Conservation (phyloP, 2,797 vertebrate species). For the Psittacula echo region DNA sequence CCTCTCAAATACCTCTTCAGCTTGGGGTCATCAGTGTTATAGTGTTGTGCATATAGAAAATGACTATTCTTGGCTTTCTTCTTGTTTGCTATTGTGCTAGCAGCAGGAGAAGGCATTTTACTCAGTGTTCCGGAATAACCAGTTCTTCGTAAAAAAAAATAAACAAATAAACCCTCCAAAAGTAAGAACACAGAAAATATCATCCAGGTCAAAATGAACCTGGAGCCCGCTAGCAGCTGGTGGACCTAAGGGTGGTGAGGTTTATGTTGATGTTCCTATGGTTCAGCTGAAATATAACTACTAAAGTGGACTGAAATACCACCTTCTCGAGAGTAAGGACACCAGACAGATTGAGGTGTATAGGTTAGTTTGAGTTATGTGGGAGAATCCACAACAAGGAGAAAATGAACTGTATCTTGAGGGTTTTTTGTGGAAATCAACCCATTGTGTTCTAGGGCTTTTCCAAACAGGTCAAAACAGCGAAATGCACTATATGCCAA, state of each 20-base stretch:
- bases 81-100: background rate
- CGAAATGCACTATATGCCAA: background rate
- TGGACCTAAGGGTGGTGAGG: background rate
- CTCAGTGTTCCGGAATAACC: background rate
- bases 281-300: background rate
- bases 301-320: background rate
- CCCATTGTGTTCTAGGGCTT: background rate
- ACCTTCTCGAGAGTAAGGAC: background rate
- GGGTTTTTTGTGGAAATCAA: background rate
- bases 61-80: background rate
- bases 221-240: background rate
- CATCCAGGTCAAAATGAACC: background rate
- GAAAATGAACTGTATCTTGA: background rate
- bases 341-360: background rate
- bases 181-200: background rate
- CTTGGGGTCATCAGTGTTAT: fast-evolving
- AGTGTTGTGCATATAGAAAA: background rate
- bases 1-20: background rate
- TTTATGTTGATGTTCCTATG: background rate
- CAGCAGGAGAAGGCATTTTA: background rate
- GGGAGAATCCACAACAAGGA: background rate
- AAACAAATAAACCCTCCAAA: background rate
- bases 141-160: background rate
- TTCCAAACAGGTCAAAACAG: background rate
- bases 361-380: background rate